Conservation (phyloP, 2,797 vertebrate genomes). For the Leucoraja ocellata region DNA sequence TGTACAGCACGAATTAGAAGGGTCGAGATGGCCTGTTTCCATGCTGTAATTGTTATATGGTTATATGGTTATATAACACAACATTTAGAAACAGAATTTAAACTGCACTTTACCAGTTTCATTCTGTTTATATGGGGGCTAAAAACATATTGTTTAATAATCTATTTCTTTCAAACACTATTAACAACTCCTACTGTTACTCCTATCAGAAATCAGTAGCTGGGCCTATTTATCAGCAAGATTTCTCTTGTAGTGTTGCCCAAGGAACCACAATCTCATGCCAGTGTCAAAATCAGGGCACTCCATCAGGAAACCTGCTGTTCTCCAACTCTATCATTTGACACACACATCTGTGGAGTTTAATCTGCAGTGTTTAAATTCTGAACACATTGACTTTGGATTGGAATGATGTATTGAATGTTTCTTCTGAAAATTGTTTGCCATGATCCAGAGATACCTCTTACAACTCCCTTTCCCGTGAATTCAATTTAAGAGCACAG, state of each 20-base stretch:
- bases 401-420: not conserved
- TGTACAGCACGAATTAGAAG: too few species aligned
- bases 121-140: not conserved
- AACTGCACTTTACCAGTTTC: not conserved
- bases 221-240: not conserved
- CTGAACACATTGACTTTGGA: not conserved
- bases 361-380: not conserved
- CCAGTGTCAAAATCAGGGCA: not conserved
- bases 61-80: not conserved
- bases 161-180: not conserved
- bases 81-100: not conserved
- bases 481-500: too few species aligned
- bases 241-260: not conserved
- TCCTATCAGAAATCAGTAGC: not conserved
- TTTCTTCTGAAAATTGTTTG: not conserved
- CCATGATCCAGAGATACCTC: too few species aligned
- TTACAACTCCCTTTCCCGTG: too few species aligned
- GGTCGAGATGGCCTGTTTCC: too few species aligned
- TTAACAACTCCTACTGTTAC: not conserved
- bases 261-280: not conserved
- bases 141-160: not conserved
- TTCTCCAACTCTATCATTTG: not conserved
- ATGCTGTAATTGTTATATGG: too few species aligned
- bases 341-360: not conserved
- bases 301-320: not conserved